Conservation (phyloP, 1,140 invertebrate species). For the Gryon sp. region DNA sequence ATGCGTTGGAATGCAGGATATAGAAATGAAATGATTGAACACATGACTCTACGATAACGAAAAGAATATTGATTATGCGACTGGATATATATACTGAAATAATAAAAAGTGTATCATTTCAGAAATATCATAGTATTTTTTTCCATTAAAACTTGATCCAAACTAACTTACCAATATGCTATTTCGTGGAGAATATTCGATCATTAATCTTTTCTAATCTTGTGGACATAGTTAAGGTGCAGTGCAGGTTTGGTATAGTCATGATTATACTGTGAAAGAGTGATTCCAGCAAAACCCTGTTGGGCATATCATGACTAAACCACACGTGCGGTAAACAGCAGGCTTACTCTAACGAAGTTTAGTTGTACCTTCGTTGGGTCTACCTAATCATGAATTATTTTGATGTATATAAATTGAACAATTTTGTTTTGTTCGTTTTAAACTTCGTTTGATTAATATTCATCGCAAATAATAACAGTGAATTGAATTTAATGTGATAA, state of each 20-base stretch:
- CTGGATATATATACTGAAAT: too few species aligned
- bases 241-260: conserved; percentile 25
- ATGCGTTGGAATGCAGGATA: background rate
- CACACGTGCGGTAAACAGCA: conserved; percentile 51
- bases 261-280: conserved; percentile 50
- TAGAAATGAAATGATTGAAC: background rate
- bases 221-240: conserved; percentile 35
- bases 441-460: conserved; percentile 11
- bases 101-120: too few species aligned
- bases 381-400: conserved; percentile 48
- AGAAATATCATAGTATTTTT: too few species aligned
- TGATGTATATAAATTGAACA: conserved; percentile 29
- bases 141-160: too few species aligned
- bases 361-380: conserved; percentile 8
- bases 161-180: too few species aligned
- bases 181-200: too few species aligned
- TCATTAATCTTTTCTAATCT: conserved; percentile 41
- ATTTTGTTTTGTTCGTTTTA: conserved; percentile 9
- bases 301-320: conserved; percentile 55
- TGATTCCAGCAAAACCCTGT: conserved; percentile 44
- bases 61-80: too few species aligned
- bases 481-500: too few species aligned
- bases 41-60: background rate
- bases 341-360: conserved; percentile 38
- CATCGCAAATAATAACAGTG: too few species aligned